Evolutionary conservation across 2,113 vertebrate genomes (phyloP).

Genomic region (Urocynchramus pylzowi): DNA sequence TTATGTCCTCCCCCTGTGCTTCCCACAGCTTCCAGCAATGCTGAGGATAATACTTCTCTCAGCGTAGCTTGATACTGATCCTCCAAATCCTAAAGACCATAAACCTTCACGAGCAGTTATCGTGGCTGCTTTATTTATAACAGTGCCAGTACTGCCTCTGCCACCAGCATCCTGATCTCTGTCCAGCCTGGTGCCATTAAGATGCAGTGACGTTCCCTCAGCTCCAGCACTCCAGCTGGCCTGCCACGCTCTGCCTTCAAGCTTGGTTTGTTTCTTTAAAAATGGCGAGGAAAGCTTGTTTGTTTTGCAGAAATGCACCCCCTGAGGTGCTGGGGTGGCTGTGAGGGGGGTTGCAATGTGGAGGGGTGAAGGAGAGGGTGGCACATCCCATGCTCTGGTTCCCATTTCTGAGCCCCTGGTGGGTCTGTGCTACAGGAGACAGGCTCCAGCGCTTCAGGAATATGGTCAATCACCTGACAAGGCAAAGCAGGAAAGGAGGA

Average conservation of each 20-base stretch:
- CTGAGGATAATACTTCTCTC: background rate
- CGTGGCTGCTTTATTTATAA: background rate
- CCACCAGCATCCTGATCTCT: conserved; percentile 30
- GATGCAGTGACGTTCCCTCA: background rate
- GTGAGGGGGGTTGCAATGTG: rapidly evolving
- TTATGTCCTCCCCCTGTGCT: background rate
- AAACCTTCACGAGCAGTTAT: background rate
- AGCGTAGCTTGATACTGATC: background rate
- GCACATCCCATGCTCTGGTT: background rate
- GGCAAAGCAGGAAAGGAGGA: background rate
- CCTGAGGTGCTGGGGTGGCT: background rate
- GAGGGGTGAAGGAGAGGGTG: background rate
- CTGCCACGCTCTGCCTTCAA: conserved; percentile 1
- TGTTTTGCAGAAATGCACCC: background rate
- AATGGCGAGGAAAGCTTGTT: background rate
- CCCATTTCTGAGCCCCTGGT: background rate
- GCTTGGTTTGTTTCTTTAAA: background rate
- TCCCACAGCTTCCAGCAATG: background rate
- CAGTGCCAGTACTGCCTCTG: background rate
- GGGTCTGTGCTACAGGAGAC: background rate
- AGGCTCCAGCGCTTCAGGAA: background rate
- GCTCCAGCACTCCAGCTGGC: background rate
- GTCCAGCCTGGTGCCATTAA: conserved; percentile 20
- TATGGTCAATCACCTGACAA: background rate
- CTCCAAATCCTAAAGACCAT: conserved; percentile 11